Evolutionary conservation across 2,888 invertebrate genomes (phyloP).

Genomic region (Lepidochitona cinerea): DNA sequence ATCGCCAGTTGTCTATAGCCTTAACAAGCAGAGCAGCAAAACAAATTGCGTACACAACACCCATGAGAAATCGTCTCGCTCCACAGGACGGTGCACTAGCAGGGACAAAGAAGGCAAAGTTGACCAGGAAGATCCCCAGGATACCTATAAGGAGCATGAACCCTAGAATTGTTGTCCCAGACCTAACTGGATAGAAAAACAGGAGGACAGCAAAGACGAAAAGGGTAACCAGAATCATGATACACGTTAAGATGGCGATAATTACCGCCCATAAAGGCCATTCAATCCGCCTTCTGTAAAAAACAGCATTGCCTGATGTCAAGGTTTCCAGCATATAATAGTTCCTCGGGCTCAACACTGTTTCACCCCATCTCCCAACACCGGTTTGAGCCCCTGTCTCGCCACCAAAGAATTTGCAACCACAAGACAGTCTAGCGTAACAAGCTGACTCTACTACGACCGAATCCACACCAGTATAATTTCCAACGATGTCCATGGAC

Average conservation of each 20-base stretch:
- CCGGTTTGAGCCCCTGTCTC: not conserved
- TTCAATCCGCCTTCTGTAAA: constrained; percentile 2
- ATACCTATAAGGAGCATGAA: constrained; percentile 71
- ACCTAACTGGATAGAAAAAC: constrained; percentile 64
- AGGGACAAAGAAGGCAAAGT: constrained; percentile 71
- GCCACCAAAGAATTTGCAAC: not conserved
- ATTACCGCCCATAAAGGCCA: constrained; percentile 66
- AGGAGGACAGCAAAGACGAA: constrained; percentile 68
- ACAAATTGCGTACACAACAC: constrained; percentile 71
- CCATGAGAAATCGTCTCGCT: constrained; percentile 69
- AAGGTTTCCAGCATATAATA: constrained; percentile 29
- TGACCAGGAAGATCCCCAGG: constrained; percentile 69
- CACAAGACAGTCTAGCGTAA: not conserved
- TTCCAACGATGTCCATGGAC: not conserved
- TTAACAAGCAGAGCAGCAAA: constrained; percentile 71
- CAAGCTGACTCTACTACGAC: not conserved
- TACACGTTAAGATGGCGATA: constrained; percentile 58
- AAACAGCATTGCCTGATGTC: not conserved
- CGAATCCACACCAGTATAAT: not conserved
- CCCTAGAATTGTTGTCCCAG: constrained; percentile 69
- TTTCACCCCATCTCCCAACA: not conserved
- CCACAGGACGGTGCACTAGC: constrained; percentile 69
- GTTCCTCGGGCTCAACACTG: constrained; percentile 40
- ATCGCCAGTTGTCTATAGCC: constrained; percentile 70
- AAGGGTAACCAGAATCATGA: constrained; percentile 68